These are phyloP conservation scores for Percopsis transmontana DNA, from an alignment of 2,113 vertebrate species.

Conservation along the genomic window DNA sequence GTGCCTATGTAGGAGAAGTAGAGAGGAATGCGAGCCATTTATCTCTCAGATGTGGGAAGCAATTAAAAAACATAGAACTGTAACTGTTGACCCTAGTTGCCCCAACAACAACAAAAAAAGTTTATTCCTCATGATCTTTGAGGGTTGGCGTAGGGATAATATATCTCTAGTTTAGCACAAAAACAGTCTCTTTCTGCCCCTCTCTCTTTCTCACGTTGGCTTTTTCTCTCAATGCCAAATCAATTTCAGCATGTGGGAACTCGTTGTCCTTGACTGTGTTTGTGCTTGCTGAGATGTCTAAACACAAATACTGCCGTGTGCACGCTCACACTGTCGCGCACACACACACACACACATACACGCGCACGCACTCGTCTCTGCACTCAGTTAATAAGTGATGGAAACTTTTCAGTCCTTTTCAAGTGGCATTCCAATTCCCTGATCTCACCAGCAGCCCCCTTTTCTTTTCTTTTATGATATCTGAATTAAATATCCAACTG, in stretches of 20 bases:
- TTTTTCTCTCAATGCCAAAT: not conserved
- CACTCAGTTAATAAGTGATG: constrained; percentile 64
- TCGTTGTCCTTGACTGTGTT: constrained; percentile 59
- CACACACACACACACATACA: constrained; percentile 6
- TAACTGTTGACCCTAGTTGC: no score
- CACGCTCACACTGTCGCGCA: constrained; percentile 5
- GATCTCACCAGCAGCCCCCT: constrained; percentile 33
- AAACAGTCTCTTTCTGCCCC: constrained; percentile 9
- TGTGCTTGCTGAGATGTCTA: constrained; percentile 41
- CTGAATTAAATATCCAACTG: not conserved
- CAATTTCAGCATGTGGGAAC: constrained; percentile 44
- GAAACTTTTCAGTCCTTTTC: constrained; percentile 38
- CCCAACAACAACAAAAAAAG: no score
- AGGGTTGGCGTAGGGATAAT: no score
- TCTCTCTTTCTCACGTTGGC: constrained; percentile 1
- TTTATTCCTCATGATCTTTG: no score
- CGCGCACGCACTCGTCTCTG: constrained; percentile 2
- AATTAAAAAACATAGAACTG: no score
- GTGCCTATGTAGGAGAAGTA: no score
- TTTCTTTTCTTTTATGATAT: not conserved
- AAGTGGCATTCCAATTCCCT: constrained; percentile 49
- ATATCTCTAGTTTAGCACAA: constrained; percentile 2
- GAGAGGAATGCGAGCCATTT: no score
- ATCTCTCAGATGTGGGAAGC: no score
- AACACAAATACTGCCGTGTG: constrained; percentile 22